Conservation (phyloP, 1,140 invertebrate genomes). For the Ooceraea biroi region DNA sequence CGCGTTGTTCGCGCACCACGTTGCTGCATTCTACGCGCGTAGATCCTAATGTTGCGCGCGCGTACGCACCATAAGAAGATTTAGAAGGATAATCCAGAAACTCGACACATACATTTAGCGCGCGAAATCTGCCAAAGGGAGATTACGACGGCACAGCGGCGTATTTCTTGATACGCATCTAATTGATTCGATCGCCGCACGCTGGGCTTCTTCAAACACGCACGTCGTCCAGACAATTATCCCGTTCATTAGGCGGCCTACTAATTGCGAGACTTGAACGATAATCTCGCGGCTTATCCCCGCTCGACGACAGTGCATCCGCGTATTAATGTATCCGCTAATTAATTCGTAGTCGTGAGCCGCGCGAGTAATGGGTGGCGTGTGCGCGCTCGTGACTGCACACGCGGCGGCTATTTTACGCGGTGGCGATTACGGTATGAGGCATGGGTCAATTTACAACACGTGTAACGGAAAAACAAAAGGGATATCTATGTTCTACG, state of each 20-base stretch:
- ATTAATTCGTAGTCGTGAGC: constrained; percentile 79
- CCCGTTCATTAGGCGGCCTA: neutral
- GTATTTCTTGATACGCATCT: neutral
- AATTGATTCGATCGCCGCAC: constrained; percentile 12
- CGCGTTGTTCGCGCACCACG: neutral
- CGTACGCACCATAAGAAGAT: neutral
- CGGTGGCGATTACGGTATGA: constrained; percentile 76
- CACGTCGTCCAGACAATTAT: neutral
- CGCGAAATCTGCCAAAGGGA: neutral
- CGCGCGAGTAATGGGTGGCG: constrained; percentile 81
- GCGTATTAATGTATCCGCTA: constrained; percentile 78
- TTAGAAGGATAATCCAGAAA: constrained; percentile 27
- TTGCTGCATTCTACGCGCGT: too few species aligned
- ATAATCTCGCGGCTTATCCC: constrained; percentile 3
- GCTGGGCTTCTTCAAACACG: neutral
- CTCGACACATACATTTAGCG: neutral
- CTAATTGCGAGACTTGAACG: neutral
- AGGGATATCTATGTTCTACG: neutral
- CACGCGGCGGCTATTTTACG: constrained; percentile 77
- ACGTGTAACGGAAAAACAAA: constrained; percentile 38
- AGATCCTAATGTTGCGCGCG: neutral
- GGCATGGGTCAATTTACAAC: constrained; percentile 83
- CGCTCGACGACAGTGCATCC: constrained; percentile 39
- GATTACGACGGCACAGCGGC: neutral
- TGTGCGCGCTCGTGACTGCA: constrained; percentile 65